phyloP scores from a whole-genome alignment of 2,888 invertebrate genomes.

The Habroteleia sp. region DNA sequence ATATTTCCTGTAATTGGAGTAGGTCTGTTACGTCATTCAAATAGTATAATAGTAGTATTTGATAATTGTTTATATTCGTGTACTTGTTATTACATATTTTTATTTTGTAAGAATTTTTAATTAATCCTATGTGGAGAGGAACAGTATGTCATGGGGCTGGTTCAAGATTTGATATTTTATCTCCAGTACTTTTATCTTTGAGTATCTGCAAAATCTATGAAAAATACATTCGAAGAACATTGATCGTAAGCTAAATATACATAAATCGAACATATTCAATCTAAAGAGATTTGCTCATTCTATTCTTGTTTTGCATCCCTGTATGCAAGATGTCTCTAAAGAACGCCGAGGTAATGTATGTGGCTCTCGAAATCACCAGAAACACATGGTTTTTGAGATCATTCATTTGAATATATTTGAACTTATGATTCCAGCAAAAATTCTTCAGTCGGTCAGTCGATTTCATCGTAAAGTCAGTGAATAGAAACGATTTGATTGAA shows the following conservation, averaged over 20 bases:
- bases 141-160: too few relatives aligned
- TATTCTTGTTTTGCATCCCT: conserved; percentile 23
- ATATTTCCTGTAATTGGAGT: conserved; percentile 18
- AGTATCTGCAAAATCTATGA: conserved; percentile 4
- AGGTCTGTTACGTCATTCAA: too few relatives aligned
- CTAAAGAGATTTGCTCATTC: conserved; percentile 22
- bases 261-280: conserved; percentile 40
- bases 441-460: conserved; percentile 7
- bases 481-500: neutral
- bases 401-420: conserved; percentile 7
- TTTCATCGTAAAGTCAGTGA: neutral
- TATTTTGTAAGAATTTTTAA: too few relatives aligned
- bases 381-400: conserved; percentile 22
- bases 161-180: too few relatives aligned
- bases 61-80: too few relatives aligned
- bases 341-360: conserved; percentile 33
- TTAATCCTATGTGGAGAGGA: too few relatives aligned
- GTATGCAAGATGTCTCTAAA: conserved; percentile 18
- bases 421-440: conserved; percentile 4
- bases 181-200: too few relatives aligned
- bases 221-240: conserved; percentile 20
- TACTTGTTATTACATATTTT: too few relatives aligned
- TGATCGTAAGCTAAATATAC: conserved; percentile 35
- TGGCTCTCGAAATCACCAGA: conserved; percentile 18
- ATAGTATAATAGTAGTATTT: too few relatives aligned